A percentile compares a stretch with the other conserved stretches of the same genome.
Conservation (phyloP, 1,140 invertebrate species). For the Drosophila dunni region DNA sequence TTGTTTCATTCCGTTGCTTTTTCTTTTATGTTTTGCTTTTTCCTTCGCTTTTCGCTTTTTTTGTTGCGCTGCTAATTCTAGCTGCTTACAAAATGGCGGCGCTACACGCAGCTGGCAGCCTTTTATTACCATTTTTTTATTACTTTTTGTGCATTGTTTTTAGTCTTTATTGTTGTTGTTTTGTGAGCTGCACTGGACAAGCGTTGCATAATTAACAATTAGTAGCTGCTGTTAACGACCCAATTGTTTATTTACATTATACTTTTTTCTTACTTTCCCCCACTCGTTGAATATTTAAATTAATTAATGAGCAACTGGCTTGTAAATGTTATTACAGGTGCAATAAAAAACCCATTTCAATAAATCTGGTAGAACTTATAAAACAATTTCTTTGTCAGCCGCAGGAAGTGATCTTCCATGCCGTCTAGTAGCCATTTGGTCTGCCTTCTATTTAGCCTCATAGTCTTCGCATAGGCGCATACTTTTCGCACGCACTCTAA, state of each 20-base stretch:
- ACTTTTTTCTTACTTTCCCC: neutral
- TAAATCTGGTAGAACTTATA: neutral
- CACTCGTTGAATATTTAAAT: conserved; percentile 28
- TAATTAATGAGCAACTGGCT: conserved; percentile 15
- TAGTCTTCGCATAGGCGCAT: neutral
- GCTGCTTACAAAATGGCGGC: conserved; percentile 73
- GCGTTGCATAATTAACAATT: conserved; percentile 76
- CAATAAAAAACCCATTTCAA: neutral
- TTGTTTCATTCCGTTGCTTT: conserved; percentile 33
- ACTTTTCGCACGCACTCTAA: neutral
- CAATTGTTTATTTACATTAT: conserved; percentile 56
- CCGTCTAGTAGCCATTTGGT: neutral
- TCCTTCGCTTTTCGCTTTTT: conserved; percentile 17
- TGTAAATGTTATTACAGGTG: conserved; percentile 14
- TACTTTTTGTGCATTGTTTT: conserved; percentile 12
- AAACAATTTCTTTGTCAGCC: neutral
- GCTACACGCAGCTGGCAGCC: conserved; percentile 59
- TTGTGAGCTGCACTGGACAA: conserved; percentile 45
- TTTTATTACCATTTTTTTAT: conserved; percentile 32
- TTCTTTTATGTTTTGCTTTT: conserved; percentile 19
- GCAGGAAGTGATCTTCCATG: neutral
- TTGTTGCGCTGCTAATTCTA: conserved; percentile 61
- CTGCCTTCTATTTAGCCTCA: neutral
- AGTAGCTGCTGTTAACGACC: conserved; percentile 60
- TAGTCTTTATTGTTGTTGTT: conserved; percentile 30